Evolutionary conservation across 2,888 invertebrate species (phyloP), one percentile per base, ranked within the genome.

Genomic region (Rhingia rostrata): DNA sequence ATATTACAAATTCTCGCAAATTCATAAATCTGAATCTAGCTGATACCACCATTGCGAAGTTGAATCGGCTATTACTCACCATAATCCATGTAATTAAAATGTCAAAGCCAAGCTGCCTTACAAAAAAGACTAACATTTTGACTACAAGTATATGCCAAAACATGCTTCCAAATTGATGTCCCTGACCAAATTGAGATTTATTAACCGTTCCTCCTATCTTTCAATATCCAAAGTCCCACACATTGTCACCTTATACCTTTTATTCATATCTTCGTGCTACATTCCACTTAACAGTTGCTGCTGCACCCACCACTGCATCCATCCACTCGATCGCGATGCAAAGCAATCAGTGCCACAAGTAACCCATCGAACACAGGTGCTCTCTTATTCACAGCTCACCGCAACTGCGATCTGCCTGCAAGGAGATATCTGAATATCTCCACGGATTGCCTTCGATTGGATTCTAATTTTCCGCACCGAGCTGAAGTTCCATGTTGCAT

Each of bases 271-370:
- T 45, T 12, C 45, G 35, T 9, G 22, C 22, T n/a, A 51, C 30
- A 22, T 22, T 22, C 39, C 30, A 37, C 12, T 4, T 0, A 39
- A 2, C 6, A 45, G 58, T 47, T 64, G 41, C 60, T 64, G 58
- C 53, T 64, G 41, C 60, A 70, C 56, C 58, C 79, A 63, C 64
- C 51, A 53, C 30, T 6, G 7, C 32, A 6, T 9, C 12, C 43
- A 33, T 49, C 30, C 56, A 79, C 39, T 78, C 60, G 63, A 73
- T 74, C 67, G 78, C 51, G 37, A 56, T 83, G 66, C 72, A 72
- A 56, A 37, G 67, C 78, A 79, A 74, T 74, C 73, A 79, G 73
- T 58, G 73, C 47, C 83, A 79, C 73, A 69, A 78, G 64, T 58
- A 79, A 69, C 39, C 79, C 51, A 79, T 53, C 37, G 56, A 32